Evolutionary conservation across 2,888 invertebrate genomes (phyloP).

Genomic region (Netelia fuscicornis): DNA sequence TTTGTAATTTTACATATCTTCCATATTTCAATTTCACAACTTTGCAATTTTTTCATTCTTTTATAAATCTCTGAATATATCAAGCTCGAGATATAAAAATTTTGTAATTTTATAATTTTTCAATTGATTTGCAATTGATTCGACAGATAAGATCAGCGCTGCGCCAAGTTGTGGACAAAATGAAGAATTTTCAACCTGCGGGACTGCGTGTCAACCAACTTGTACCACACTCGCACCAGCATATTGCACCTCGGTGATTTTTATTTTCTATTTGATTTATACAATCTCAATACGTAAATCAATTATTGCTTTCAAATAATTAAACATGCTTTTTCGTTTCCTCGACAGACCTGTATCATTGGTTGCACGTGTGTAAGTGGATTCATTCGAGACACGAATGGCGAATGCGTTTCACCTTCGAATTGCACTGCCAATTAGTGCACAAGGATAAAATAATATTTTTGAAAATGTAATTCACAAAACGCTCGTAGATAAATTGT

Average conservation of each 20-base stretch:
- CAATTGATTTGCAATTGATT: neutral
- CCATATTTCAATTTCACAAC: neutral
- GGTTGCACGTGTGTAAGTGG: constrained; percentile 1
- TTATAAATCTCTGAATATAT: neutral
- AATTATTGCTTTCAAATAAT: neutral
- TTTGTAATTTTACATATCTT: neutral
- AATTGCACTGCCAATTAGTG: constrained; percentile 1
- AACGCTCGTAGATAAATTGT: no score
- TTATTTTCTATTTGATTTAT: neutral
- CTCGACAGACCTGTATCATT: neutral
- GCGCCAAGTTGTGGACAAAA: neutral
- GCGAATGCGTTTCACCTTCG: neutral
- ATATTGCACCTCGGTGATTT: neutral
- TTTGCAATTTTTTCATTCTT: neutral
- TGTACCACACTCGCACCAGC: neutral
- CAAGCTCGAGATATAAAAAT: neutral
- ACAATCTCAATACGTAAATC: neutral
- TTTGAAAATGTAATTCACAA: neutral
- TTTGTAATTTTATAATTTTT: neutral
- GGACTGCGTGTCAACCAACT: constrained; percentile 8
- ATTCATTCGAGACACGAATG: constrained; percentile 14
- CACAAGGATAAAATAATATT: neutral
- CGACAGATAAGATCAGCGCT: neutral
- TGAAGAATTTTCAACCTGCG: neutral
- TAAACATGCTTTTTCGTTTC: neutral